Percentiles rank a stretch among this genome's conserved stretches.
Evolutionary conservation across 2,797 vertebrate genomes (phyloP).

Genomic region (Chelmon rostratus): DNA sequence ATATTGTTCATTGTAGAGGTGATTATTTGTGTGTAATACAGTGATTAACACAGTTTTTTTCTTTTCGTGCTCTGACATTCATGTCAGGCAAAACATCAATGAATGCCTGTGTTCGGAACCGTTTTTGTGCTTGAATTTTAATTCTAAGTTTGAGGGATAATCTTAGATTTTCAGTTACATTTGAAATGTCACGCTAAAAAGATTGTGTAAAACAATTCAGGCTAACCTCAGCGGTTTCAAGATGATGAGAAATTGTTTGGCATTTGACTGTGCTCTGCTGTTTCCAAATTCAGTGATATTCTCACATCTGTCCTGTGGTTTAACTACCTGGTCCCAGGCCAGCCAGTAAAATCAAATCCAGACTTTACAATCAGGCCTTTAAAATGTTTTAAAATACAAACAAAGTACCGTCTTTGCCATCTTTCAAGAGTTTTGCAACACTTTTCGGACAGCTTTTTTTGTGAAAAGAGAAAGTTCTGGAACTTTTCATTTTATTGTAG

Average conservation of each 20-base stretch:
- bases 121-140: not conserved
- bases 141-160: not conserved
- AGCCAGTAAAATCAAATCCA: not conserved
- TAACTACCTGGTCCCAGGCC: not conserved
- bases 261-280: not conserved
- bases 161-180: not conserved
- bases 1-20: conserved; percentile 47
- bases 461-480: too few relatives aligned
- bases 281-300: not conserved
- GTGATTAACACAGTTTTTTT: conserved; percentile 22
- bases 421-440: too few relatives aligned
- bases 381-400: not conserved
- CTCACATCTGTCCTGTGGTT: not conserved
- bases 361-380: not conserved
- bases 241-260: not conserved
- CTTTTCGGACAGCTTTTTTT: too few relatives aligned
- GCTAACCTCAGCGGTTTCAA: not conserved
- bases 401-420: not conserved
- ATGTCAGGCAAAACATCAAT: conserved; percentile 13
- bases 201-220: not conserved
- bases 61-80: not conserved
- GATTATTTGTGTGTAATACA: conserved; percentile 37
- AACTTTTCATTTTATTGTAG: too few relatives aligned
- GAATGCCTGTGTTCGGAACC: not conserved
- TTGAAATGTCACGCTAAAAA: not conserved